Evolutionary conservation across 2,113 vertebrate genomes (phyloP), one percentile per base, ranked within the genome.

Genomic region (Sinocyclocheilus grahami): DNA sequence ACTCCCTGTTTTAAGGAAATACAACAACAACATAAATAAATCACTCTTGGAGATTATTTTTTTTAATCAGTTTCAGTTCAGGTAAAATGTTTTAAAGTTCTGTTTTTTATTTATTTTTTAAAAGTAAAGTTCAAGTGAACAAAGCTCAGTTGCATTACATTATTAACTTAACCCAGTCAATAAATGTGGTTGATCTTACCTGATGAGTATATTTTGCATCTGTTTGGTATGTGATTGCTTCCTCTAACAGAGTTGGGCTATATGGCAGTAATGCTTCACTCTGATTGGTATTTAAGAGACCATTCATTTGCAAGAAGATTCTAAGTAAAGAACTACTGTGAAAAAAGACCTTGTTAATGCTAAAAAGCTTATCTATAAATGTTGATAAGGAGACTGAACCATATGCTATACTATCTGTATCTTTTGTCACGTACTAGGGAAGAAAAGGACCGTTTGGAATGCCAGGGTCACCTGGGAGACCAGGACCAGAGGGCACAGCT

Each of bases 401-500:
- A 42, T 42, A 37, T 42, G 37, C 37, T 72, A 22, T 14, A 16
- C 16, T 24, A 22, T 12, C 13, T 69, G 14, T 30, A 24, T 51
- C 86, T 7, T 81, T 42, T 39, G 82, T 86, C 0, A 42, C 33
- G 10, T 86, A 55, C 69, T 84, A 96, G 95, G 95, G 95, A 0
- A 85, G 46, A 86, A 85, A 77, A 46, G 95, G 95, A 72, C 90
- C 92, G 53, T 80, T 86, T 22, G 95, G 95, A 6, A 72, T 92
- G 18, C 94, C 92, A 3, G 95, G 95, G 33, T 92, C 92, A n/a
- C 89, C 87, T 11, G 95, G 95, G 2, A 91, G 87, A 85, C 90
- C 92, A 6, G 95, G 95, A 13, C 46, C 53, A 87, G 94, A 95
- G 0, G 95, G 94, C 22, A 85, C 55, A 46, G 88, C 89, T n/a